Conservation (phyloP, 2,113 vertebrate genomes). For the Hydrolagus affinis region DNA sequence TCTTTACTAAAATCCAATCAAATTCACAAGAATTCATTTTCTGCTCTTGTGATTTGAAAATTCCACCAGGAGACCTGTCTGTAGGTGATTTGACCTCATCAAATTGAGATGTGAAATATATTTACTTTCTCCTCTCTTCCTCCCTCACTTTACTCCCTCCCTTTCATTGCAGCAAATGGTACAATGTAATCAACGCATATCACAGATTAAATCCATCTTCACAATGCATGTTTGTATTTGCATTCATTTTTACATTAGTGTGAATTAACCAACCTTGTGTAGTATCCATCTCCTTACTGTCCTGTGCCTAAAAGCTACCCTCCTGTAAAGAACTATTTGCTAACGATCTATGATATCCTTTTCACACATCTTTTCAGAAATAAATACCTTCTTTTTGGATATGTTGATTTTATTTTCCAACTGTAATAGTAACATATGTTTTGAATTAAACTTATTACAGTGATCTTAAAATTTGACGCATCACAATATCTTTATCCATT, state of each 20-base stretch:
- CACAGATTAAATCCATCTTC: not conserved
- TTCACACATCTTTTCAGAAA: not conserved
- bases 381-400: not conserved
- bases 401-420: not conserved
- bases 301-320: too few relatives aligned
- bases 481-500: not conserved
- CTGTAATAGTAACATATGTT: not conserved
- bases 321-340: not conserved
- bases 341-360: not conserved
- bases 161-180: too few relatives aligned
- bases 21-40: too few relatives aligned
- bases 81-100: too few relatives aligned
- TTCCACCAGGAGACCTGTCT: too few relatives aligned
- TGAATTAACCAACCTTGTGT: not conserved
- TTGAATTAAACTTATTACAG: not conserved
- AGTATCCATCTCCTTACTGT: not conserved
- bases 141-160: too few relatives aligned
- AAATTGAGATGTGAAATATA: too few relatives aligned
- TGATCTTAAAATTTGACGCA: not conserved
- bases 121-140: too few relatives aligned
- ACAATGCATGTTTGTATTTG: not conserved
- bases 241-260: not conserved
- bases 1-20: too few relatives aligned
- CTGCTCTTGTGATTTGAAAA: too few relatives aligned
- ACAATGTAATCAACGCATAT: too few relatives aligned